Evolutionary conservation across 2,113 vertebrate species (phyloP).

Genomic region (Cephalopholis sonnerati): DNA sequence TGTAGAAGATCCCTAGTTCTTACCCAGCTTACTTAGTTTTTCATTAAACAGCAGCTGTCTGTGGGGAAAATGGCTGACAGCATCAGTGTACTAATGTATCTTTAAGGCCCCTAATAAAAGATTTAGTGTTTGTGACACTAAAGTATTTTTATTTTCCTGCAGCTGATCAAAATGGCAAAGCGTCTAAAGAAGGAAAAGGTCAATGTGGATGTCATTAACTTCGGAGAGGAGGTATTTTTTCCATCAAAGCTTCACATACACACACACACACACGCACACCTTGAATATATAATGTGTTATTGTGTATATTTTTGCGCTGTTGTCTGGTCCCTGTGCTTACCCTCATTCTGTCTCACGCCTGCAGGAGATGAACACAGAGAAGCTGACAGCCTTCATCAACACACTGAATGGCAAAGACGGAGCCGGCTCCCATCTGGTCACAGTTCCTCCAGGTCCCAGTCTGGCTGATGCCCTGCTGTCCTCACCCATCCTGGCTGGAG

Average conservation of each 20-base stretch:
- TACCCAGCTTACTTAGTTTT: not conserved
- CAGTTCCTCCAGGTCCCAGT: constrained; percentile 94
- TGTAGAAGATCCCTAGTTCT: not conserved
- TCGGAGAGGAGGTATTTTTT: constrained; percentile 94
- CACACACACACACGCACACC: too few species aligned
- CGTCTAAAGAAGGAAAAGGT: constrained; percentile 98
- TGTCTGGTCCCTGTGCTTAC: not conserved
- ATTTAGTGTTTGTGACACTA: constrained; percentile 1
- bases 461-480: constrained; percentile 95
- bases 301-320: not conserved
- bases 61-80: too few species aligned
- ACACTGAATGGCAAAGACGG: constrained; percentile 96
- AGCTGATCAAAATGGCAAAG: constrained; percentile 97
- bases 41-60: not conserved
- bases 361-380: constrained; percentile 95
- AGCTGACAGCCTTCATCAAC: constrained; percentile 95
- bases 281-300: not conserved
- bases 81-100: too few species aligned
- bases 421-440: constrained; percentile 94
- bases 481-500: constrained; percentile 94
- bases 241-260: not conserved
- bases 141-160: constrained; percentile 11
- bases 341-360: not conserved
- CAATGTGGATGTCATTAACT: constrained; percentile 96
- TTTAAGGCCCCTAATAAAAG: not conserved